Evolutionary conservation across 1,140 invertebrate genomes (phyloP).

Genomic region (Temnothorax curvispinosus): DNA sequence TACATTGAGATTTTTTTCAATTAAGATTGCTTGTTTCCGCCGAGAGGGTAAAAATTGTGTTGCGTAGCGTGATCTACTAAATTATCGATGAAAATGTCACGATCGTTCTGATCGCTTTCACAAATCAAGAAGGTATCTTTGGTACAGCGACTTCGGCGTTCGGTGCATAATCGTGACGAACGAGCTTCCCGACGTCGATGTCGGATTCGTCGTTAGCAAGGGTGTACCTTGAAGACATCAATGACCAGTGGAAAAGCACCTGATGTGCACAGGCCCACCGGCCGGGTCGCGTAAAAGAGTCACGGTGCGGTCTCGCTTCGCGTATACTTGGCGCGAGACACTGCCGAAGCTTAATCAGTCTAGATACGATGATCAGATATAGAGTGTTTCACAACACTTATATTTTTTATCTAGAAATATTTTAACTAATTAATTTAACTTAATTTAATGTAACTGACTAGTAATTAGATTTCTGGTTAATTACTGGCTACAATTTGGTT

Average conservation of each 20-base stretch:
- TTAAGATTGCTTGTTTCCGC: not conserved
- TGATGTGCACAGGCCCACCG: conserved; percentile 86
- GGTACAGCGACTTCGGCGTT: conserved; percentile 72
- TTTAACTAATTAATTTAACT: not conserved
- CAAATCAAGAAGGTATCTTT: conserved; percentile 74
- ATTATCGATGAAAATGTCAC: conserved; percentile 32
- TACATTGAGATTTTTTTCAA: conserved; percentile 5
- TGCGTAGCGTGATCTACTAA: not conserved
- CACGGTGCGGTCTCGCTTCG: no score
- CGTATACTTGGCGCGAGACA: no score
- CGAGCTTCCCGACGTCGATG: conserved; percentile 76
- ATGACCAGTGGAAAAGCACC: conserved; percentile 88
- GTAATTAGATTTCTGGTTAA: not conserved
- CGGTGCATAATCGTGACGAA: conserved; percentile 74
- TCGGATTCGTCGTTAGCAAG: conserved; percentile 83
- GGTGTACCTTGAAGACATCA: conserved; percentile 87
- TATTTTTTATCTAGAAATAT: not conserved
- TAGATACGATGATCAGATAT: not conserved
- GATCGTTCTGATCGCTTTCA: conserved; percentile 67
- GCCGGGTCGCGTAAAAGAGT: no score
- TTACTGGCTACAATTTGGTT: not conserved
- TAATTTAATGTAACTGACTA: not conserved
- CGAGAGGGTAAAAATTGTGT: not conserved
- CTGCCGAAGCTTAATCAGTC: not conserved
- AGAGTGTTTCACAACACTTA: not conserved